Conservation (phyloP, 2,113 vertebrate species). For the Butorides virescens region DNA sequence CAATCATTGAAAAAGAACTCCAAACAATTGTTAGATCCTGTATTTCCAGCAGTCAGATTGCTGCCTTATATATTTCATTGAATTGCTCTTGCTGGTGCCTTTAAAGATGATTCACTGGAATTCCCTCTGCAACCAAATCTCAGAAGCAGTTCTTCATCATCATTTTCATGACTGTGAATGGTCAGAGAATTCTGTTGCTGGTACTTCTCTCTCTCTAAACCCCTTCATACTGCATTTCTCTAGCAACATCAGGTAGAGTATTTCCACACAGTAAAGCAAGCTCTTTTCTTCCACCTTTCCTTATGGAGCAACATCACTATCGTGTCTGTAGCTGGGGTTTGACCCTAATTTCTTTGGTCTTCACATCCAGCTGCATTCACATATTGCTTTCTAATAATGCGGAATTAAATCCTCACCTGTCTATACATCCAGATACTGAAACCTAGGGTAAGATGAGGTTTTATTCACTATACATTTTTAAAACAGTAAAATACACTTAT, state of each 20-base stretch:
- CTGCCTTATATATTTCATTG: background rate
- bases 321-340: background rate
- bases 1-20: background rate
- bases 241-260: background rate
- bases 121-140: background rate
- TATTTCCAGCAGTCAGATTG: background rate
- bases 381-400: background rate
- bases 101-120: background rate
- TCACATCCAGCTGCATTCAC: background rate
- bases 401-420: background rate
- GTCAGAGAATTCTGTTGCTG: background rate
- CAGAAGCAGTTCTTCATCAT: background rate
- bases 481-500: background rate
- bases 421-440: background rate
- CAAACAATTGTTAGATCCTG: background rate
- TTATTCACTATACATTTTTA: background rate
- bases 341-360: background rate
- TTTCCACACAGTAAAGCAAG: background rate
- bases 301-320: background rate
- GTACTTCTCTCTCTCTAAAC: background rate
- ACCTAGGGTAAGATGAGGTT: background rate
- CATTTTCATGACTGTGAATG: background rate
- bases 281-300: background rate
- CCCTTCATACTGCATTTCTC: background rate
- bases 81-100: slow-evolving; percentile 7